Conservation (phyloP, 2,113 vertebrate genomes). For the Zosterops lateralis region DNA sequence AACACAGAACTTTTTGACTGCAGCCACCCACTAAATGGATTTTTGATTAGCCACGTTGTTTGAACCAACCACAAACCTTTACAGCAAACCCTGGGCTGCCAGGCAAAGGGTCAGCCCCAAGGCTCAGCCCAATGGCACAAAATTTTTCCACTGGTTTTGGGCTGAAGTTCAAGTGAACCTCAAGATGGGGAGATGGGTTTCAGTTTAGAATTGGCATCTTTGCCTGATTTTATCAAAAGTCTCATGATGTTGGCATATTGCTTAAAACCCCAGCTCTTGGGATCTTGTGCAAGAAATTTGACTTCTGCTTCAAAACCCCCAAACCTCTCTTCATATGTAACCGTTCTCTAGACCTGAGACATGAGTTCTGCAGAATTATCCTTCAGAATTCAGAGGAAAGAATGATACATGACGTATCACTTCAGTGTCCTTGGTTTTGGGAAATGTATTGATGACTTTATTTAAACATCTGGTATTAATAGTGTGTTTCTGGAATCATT, state of each 20-base stretch:
- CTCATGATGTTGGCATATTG: not conserved
- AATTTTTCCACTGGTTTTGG: conserved; percentile 38
- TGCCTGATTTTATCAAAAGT: not conserved
- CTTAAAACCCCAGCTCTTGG: not conserved
- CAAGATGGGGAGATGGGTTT: conserved; percentile 38
- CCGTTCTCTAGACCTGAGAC: not conserved
- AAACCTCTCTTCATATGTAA: not conserved
- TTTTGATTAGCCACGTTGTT: not conserved
- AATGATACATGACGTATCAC: not conserved
- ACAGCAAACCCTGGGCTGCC: not conserved
- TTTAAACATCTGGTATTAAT: conserved; percentile 37
- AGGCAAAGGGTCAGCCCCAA: conserved; percentile 33
- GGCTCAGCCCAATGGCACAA: not conserved
- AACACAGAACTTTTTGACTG: not conserved
- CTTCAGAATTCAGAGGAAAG: not conserved
- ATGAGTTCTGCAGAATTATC: not conserved
- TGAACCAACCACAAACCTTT: not conserved
- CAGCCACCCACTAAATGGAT: not conserved
- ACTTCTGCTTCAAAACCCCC: not conserved
- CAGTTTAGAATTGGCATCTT: conserved; percentile 17
- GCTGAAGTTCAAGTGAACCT: conserved; percentile 38
- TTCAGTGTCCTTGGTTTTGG: not conserved
- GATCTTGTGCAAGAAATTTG: not conserved
- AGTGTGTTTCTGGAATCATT: not conserved
- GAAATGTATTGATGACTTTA: not conserved